Conservation (phyloP, 2,888 invertebrate genomes). For the Schizotus pectinicornis region DNA sequence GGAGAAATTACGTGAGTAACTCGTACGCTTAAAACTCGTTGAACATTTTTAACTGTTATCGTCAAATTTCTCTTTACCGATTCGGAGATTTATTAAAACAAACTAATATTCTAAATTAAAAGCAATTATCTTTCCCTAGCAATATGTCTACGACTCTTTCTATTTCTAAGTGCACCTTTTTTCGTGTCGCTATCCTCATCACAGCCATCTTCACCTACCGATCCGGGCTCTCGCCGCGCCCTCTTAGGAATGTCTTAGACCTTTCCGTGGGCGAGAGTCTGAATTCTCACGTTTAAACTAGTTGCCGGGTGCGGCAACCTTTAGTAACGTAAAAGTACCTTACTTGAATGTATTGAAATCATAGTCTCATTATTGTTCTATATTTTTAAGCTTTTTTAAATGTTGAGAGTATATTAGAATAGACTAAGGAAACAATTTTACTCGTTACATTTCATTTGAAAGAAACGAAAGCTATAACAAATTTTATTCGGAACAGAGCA, state of each 20-base stretch:
- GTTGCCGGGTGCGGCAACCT: no score
- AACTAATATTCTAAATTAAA: constrained; percentile 58
- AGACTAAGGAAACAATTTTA: constrained; percentile 15
- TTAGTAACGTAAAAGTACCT: no score
- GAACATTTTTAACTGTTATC: constrained; percentile 10
- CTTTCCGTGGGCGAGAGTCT: no score
- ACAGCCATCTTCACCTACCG: neutral
- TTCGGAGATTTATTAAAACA: constrained; percentile 23
- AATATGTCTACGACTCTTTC: constrained; percentile 40
- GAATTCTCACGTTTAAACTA: no score
- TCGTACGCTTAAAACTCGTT: constrained; percentile 30
- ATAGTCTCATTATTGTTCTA: constrained; percentile 24
- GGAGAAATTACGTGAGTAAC: constrained; percentile 16
- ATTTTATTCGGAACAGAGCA: constrained; percentile 11
- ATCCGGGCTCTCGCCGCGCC: neutral
- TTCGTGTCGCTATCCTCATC: constrained; percentile 2
- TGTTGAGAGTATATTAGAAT: constrained; percentile 31
- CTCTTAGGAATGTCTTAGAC: neutral
- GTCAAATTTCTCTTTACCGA: constrained; percentile 17
- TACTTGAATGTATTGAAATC: neutral
- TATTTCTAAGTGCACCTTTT: constrained; percentile 6
- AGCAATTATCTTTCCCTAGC: constrained; percentile 58
- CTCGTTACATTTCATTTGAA: constrained; percentile 3
- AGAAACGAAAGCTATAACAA: neutral
- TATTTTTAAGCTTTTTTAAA: constrained; percentile 38